Evolutionary conservation across 1,140 invertebrate genomes (phyloP).

Genomic region (Neodiprion fabricii): DNA sequence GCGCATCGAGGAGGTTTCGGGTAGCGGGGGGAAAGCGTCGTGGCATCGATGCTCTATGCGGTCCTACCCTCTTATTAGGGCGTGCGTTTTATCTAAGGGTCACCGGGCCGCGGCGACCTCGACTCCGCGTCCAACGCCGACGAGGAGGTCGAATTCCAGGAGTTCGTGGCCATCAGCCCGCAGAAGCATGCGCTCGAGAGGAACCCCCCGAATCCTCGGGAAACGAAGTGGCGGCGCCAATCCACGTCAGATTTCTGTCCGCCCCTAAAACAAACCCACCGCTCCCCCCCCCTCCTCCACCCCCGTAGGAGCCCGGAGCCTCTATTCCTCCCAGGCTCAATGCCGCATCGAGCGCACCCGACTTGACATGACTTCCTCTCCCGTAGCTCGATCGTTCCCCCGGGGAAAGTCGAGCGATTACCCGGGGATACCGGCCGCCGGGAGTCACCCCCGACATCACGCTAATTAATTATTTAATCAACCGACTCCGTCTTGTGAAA

Average conservation of each 20-base stretch:
- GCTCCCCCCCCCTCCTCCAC: constrained; percentile 18
- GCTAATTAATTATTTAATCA: constrained; percentile 5
- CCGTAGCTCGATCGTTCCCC: constrained; percentile 27
- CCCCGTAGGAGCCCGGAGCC: constrained; percentile 9
- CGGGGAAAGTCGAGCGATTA: constrained; percentile 29
- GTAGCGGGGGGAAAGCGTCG: constrained; percentile 15
- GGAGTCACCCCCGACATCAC: neutral
- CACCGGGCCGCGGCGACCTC: constrained; percentile 56
- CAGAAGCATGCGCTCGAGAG: too few relatives aligned
- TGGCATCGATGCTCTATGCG: constrained; percentile 19
- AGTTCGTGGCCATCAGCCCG: constrained; percentile 37
- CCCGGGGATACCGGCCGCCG: neutral
- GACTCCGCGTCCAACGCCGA: constrained; percentile 47
- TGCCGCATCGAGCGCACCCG: constrained; percentile 24
- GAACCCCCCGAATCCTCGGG: constrained; percentile 12
- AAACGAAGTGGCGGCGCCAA: constrained; percentile 33
- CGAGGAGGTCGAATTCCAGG: constrained; percentile 57
- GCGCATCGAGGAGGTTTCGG: constrained; percentile 25
- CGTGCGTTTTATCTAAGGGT: constrained; percentile 61
- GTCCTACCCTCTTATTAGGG: constrained; percentile 62
- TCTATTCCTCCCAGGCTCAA: constrained; percentile 36
- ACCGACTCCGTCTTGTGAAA: neutral
- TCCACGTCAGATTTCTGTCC: constrained; percentile 34
- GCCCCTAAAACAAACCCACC: constrained; percentile 22
- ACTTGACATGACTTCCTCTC: too few relatives aligned